These are phyloP conservation scores for Drosophila gaucha DNA, from an alignment of 2,888 invertebrate genomes.

Conservation along the genomic window DNA sequence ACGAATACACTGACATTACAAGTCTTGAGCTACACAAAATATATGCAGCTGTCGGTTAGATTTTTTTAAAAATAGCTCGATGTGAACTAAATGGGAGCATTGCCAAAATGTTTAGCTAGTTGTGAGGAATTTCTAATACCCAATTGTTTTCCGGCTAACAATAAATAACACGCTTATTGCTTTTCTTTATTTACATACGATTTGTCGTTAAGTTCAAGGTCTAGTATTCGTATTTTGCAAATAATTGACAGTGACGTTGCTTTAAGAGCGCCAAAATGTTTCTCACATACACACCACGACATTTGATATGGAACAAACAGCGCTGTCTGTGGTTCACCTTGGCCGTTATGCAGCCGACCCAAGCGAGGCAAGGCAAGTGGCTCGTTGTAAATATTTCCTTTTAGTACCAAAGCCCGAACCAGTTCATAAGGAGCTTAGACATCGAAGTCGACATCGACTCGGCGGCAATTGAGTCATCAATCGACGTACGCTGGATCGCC, in stretches of 20 bases:
- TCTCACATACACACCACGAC: constrained; percentile 59
- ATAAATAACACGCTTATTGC: constrained; percentile 18
- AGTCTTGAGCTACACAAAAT: background rate
- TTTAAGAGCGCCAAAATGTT: constrained; percentile 63
- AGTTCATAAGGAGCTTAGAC: constrained; percentile 64
- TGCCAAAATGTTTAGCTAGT: constrained; percentile 51
- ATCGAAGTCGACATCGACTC: constrained; percentile 7
- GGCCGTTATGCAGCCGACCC: constrained; percentile 56
- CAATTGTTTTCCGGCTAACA: constrained; percentile 63
- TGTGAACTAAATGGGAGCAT: constrained; percentile 25
- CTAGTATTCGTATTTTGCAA: constrained; percentile 15
- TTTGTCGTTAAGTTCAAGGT: constrained; percentile 71
- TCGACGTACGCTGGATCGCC: constrained; percentile 9
- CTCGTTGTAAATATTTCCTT: constrained; percentile 73
- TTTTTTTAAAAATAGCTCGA: constrained; percentile 32
- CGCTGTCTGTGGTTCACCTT: constrained; percentile 66
- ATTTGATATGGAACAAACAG: constrained; percentile 60
- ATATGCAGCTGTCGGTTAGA: constrained; percentile 37
- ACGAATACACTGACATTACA: background rate
- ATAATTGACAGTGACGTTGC: constrained; percentile 63
- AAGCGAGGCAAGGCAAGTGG: constrained; percentile 69
- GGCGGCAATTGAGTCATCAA: constrained; percentile 73
- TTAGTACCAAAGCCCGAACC: constrained; percentile 61
- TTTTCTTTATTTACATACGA: constrained; percentile 53
- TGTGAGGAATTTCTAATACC: constrained; percentile 19